Evolutionary conservation across 2,113 vertebrate species (phyloP).

Genomic region (Bos indicus): DNA sequence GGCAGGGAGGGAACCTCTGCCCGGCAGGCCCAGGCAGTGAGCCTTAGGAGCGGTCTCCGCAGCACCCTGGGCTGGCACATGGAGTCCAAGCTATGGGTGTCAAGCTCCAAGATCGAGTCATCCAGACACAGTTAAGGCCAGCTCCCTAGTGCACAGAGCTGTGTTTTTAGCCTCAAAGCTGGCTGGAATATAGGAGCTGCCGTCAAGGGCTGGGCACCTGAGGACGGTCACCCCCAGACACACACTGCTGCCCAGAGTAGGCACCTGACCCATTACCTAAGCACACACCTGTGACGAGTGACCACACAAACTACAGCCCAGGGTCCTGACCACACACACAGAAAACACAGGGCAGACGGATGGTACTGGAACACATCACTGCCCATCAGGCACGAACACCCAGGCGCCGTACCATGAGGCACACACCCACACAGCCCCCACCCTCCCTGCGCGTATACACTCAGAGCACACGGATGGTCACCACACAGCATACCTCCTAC

Average conservation of each 20-base stretch:
- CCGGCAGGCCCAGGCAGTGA: neutral
- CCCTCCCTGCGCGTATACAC: accelerated
- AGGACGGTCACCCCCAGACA: neutral
- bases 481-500: neutral
- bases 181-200: neutral
- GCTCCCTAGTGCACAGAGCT: neutral
- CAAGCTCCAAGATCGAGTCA: neutral
- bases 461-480: neutral
- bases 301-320: neutral
- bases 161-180: neutral
- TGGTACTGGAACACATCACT: accelerated
- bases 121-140: neutral
- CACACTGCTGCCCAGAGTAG: neutral
- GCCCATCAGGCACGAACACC: too few relatives aligned
- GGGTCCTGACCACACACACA: neutral
- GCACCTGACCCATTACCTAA: neutral
- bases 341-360: neutral
- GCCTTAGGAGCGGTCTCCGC: neutral
- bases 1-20: neutral
- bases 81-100: neutral
- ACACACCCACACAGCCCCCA: neutral
- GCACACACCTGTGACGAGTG: neutral
- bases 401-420: neutral
- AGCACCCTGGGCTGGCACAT: neutral
- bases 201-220: neutral